These are phyloP conservation scores for Heliconius aoede DNA, from an alignment of 2,888 invertebrate genomes.

Conservation along the genomic window DNA sequence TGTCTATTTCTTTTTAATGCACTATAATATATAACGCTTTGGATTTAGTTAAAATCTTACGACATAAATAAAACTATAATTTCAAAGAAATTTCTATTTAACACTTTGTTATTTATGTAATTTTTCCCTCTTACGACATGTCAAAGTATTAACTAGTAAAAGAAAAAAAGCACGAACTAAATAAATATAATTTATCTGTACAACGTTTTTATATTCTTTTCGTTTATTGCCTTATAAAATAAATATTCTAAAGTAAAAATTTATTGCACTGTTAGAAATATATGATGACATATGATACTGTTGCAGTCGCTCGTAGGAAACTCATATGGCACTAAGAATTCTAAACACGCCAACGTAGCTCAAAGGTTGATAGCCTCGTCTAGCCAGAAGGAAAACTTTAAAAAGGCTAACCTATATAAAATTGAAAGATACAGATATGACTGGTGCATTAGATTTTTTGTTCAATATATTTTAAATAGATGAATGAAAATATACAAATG, in stretches of 20 bases:
- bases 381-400: conserved; percentile 30
- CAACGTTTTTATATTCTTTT: not conserved
- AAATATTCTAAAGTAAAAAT: conserved; percentile 32
- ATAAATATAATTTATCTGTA: not conserved
- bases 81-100: no score
- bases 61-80: no score
- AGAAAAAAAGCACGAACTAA: no score
- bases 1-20: not conserved
- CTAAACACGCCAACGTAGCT: conserved; percentile 38
- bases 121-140: no score
- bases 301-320: conserved; percentile 39
- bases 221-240: not conserved
- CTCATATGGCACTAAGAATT: conserved; percentile 41
- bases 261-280: conserved; percentile 41
- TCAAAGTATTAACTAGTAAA: no score
- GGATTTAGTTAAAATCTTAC: no score
- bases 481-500: not conserved
- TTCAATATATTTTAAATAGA: not conserved
- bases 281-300: conserved; percentile 44
- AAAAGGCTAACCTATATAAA: conserved; percentile 23
- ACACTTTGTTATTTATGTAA: no score
- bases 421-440: conserved; percentile 12
- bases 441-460: not conserved
- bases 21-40: no score
- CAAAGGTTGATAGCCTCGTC: conserved; percentile 31